Evolutionary conservation across 2,888 invertebrate species (phyloP).

Genomic region (Agriotes lineatus): DNA sequence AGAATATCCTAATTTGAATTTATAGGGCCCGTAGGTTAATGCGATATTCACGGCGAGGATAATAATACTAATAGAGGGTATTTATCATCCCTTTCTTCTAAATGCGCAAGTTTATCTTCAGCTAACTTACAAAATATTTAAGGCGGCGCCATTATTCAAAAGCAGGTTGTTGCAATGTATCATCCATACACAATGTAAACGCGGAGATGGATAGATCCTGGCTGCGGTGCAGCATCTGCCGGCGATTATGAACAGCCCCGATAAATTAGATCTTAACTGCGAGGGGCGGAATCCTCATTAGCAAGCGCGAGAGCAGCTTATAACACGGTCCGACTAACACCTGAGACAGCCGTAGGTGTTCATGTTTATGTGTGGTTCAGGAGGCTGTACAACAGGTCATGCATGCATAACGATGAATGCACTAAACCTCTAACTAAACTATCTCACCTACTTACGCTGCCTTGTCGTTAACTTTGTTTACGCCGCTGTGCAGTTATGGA

Average conservation of each 20-base stretch:
- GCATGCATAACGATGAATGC: constrained; percentile 33
- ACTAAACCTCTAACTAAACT: constrained; percentile 17
- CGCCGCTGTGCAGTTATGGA: too few species aligned
- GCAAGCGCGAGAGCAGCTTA: constrained; percentile 46
- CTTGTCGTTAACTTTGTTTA: too few species aligned
- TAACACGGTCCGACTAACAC: constrained; percentile 43
- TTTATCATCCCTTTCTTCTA: constrained; percentile 44
- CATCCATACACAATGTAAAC: constrained; percentile 49
- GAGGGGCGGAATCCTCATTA: constrained; percentile 55
- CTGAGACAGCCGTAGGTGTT: constrained; percentile 43
- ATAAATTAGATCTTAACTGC: constrained; percentile 59
- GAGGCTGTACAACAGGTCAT: constrained; percentile 20
- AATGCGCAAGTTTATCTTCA: constrained; percentile 50
- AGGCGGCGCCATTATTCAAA: constrained; percentile 57
- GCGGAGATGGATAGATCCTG: constrained; percentile 44
- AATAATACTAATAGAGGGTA: constrained; percentile 42
- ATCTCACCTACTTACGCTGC: not conserved
- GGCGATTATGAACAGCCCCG: constrained; percentile 58
- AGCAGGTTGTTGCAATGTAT: constrained; percentile 59
- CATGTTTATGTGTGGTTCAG: constrained; percentile 46
- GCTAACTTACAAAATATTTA: constrained; percentile 59
- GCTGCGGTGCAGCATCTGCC: constrained; percentile 49
- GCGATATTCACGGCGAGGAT: constrained; percentile 37
- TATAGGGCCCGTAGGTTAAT: constrained; percentile 40
- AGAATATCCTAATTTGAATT: constrained; percentile 31